phyloP scores from a whole-genome alignment of 2,888 invertebrate species.

The Pachydiplax longipennis region DNA sequence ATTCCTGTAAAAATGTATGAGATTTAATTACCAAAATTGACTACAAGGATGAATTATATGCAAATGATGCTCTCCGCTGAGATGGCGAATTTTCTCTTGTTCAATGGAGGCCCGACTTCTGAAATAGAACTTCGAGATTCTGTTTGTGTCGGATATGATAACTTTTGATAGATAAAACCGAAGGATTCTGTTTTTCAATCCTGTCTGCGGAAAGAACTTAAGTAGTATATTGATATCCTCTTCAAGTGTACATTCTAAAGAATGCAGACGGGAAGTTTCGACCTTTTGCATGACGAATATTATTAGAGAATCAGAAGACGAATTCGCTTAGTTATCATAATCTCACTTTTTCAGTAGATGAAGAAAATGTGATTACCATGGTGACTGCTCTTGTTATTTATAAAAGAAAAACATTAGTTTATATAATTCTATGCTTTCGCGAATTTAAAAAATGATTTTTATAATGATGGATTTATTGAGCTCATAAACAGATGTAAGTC shows the following conservation, averaged over 20 bases:
- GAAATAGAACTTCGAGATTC: not conserved
- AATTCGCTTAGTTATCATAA: too few species aligned
- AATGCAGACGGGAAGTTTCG: not conserved
- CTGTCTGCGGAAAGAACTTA: not conserved
- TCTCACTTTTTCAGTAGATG: too few species aligned
- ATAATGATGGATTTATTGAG: too few species aligned
- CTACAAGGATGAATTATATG: not conserved
- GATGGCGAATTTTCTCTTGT: not conserved
- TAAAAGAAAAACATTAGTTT: too few species aligned
- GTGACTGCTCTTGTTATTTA: too few species aligned
- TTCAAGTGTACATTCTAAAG: not conserved
- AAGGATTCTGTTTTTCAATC: not conserved
- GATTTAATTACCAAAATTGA: not conserved
- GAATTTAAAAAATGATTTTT: too few species aligned
- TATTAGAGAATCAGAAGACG: too few species aligned
- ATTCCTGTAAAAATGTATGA: not conserved
- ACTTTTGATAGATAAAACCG: not conserved
- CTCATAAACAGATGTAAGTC: too few species aligned
- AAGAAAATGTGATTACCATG: too few species aligned
- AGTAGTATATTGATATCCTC: not conserved
- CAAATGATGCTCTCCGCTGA: not conserved
- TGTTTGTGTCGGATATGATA: not conserved
- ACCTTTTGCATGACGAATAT: too few species aligned
- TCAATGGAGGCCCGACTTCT: not conserved
- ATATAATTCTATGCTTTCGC: too few species aligned